Base-by-base conservation (phyloP, 1,140 invertebrate species). In the Bombus turneri region DNA sequence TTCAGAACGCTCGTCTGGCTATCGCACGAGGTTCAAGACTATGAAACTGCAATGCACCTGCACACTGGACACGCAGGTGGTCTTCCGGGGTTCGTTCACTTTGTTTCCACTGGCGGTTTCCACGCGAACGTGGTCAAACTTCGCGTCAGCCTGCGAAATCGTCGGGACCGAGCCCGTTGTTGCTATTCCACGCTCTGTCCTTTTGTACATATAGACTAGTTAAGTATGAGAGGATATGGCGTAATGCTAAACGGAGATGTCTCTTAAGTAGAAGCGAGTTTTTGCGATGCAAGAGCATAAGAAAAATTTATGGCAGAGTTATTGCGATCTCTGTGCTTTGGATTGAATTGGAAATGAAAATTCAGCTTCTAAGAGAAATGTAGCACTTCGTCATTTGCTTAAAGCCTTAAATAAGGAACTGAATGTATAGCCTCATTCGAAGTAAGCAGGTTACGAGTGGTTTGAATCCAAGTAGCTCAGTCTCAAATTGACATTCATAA, bases 31-130 rank as follows among this genome's bases (percentile, higher is more conserved):
- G 72, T 74, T 47, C 41, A 91, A 92, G 92, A 90, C 90, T 90
- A 87, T 88, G 83, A 89, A 91, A 87, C 88, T 85, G 82, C 87
- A 64, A 83, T 87, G 88, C 91, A 93, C 88, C 90, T 92, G 91
- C 81, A 89, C 87, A 88, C 86, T 80, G 43, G 39, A 75, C 79
- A 79, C 71, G 80, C 87, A 89, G 85, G 84, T 92, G 90, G 81
- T 85, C 88, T 90, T 87, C 59, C 88, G 87, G 6, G 66, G 41
- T 79, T 62, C 71, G 82, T 80, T 62, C 47, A 39, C 47, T 83
- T 83, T 76, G 76, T 84, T 72, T 81, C 66, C 85, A 41, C 66
- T 31, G 71, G 68, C 25, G 69, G 81, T 79, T 74, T 79, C 76
- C 41, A 31, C 62, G 34, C 74, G 71, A 28, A n/a, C 41, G 13